Conservation (phyloP, 2,888 invertebrate species). For the Hipparchia sbordonii region DNA sequence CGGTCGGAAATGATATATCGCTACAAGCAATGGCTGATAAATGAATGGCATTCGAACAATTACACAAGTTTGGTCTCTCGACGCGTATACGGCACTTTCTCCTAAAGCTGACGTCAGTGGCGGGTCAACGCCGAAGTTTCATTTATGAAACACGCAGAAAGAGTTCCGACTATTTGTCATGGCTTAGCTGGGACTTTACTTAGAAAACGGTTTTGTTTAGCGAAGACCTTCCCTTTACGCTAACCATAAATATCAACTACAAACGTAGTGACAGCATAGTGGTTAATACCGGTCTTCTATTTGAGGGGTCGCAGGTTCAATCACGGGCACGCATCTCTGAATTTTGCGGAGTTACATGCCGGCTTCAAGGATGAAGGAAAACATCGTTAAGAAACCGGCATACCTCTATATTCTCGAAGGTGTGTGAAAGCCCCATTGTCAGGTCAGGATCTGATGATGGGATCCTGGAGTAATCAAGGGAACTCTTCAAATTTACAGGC, state of each 20-base stretch:
- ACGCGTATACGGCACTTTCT: conserved; percentile 36
- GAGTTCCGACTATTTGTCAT: conserved; percentile 20
- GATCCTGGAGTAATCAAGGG: no score
- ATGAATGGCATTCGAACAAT: conserved; percentile 24
- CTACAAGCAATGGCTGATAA: conserved; percentile 8
- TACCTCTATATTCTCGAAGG: no score
- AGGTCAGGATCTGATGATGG: no score
- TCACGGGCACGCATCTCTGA: no score
- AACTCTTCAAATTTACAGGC: no score
- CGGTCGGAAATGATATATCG: background rate
- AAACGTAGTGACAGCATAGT: no score
- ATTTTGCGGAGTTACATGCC: no score
- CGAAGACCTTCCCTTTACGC: background rate
- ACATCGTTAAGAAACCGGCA: no score
- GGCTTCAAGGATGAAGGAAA: no score
- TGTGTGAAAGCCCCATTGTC: no score
- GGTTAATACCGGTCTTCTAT: no score
- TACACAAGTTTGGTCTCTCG: conserved; percentile 22
- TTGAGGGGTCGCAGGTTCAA: no score
- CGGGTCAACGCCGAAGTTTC: conserved; percentile 34
- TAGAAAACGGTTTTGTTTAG: conserved; percentile 8
- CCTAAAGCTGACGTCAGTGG: conserved; percentile 41
- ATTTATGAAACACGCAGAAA: conserved; percentile 18
- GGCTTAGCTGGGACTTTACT: conserved; percentile 18
- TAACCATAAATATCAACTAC: background rate